Base-by-base conservation (phyloP, 2,113 vertebrate species). In the Tinamus guttatus region DNA sequence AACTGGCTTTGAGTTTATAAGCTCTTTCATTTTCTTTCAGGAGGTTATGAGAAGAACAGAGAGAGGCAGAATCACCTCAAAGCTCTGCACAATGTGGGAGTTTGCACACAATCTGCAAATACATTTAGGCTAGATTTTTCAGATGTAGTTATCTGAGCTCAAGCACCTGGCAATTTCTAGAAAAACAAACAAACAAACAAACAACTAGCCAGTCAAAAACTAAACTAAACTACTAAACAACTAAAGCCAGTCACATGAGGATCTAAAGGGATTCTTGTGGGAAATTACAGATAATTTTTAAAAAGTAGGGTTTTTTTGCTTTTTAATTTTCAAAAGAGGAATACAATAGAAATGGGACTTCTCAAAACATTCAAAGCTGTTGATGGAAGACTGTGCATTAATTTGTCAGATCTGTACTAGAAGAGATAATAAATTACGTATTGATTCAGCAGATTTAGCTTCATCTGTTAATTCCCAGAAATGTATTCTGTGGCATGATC, bases 21-120 rank as follows among this genome's bases (percentile, higher is more conserved):
- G 54, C 17, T 24, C 69, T 65, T 74, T 81, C 27, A 69, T 84
- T 87, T 89, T 84, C 34, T 94, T 89, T 54, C 11, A 18, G 15
- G 81, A 94, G 52, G 73, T 93, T 73, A 84, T 81, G 77, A 81
- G 68, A 83, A 93, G 63, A 93, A 80, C 52, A 85, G 5, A 81
- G 78, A 81, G 78, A 84, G 54, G 43, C 43, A 93, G 40, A 93
- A 81, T 51, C 60, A 87, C 43, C 60, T 89, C 60, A 69, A 24
- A 41, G 24, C 18, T 27, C 10, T 81, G 69, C 68, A 84, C 74
- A 91, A 69, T 77, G 49, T 51, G 49, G 10, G 21, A 84, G 54
- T 73, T 4, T 49, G 64, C 11, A 87, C 54, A 69, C 22, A 67
- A 41, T 68, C 41, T 59, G 59, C 47, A 87, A 87, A 81, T 87